Evolutionary conservation across 2,797 vertebrate genomes (phyloP).

Genomic region (Syngnathus rostellatus): DNA sequence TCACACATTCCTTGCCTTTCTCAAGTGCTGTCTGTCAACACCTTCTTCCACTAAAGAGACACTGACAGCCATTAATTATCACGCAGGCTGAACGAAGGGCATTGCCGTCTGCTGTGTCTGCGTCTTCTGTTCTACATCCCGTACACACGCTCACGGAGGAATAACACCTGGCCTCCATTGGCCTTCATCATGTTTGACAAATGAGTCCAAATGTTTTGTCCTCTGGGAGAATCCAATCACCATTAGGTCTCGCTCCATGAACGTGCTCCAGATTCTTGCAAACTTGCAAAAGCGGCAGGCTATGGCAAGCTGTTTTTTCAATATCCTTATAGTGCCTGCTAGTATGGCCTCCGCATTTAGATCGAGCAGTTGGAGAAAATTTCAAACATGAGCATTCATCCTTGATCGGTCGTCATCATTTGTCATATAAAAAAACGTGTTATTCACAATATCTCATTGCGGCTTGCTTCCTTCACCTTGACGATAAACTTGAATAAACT

Average conservation of each 20-base stretch:
- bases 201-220: slow-evolving; percentile 38
- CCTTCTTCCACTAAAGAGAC: slow-evolving; percentile 61
- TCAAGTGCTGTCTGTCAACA: slow-evolving; percentile 62
- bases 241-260: slow-evolving; percentile 9
- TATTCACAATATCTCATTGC: neutral
- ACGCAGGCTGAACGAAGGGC: slow-evolving; percentile 57
- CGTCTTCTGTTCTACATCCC: slow-evolving; percentile 9
- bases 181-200: slow-evolving; percentile 50
- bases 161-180: slow-evolving; percentile 49
- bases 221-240: slow-evolving; percentile 27
- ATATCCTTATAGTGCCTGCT: neutral
- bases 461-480: neutral
- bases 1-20: slow-evolving; percentile 39
- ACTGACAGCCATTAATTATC: slow-evolving; percentile 72
- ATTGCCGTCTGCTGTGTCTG: slow-evolving; percentile 44
- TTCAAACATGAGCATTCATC: neutral
- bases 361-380: neutral
- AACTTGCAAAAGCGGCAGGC: neutral
- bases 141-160: slow-evolving; percentile 16
- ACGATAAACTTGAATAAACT: neutral
- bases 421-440: neutral
- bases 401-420: neutral
- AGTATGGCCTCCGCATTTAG: neutral
- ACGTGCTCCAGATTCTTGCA: neutral
- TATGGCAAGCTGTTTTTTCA: neutral